A percentile compares a stretch with the other conserved stretches of the same genome.
phyloP scores from a whole-genome alignment of 2,113 vertebrate genomes.

The Xenus cinereus region DNA sequence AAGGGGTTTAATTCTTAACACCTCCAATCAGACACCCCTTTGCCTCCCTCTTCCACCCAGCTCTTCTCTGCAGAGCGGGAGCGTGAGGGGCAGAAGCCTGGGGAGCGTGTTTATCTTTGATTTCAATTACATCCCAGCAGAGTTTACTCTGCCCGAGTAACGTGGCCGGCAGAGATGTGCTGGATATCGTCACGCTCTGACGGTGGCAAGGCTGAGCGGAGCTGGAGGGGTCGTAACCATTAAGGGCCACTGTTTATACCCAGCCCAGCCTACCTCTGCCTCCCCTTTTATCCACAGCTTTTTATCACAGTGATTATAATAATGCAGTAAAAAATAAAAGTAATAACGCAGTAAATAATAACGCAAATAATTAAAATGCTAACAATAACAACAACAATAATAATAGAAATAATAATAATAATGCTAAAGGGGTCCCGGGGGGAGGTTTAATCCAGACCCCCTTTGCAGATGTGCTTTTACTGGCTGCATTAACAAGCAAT shows the following conservation, averaged over 20 bases:
- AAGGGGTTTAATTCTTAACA: background rate
- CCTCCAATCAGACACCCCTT: background rate
- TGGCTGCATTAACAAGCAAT: background rate
- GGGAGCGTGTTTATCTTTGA: background rate
- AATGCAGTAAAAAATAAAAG: background rate
- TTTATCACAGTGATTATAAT: background rate
- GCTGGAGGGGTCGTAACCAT: accelerated
- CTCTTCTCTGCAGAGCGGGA: background rate
- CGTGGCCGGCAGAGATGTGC: accelerated
- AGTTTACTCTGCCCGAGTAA: background rate
- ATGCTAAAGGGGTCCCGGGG: background rate
- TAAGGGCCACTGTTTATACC: background rate
- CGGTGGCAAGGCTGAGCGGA: accelerated
- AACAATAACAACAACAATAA: background rate
- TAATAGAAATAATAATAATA: background rate
- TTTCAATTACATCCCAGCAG: background rate
- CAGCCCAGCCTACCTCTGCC: background rate
- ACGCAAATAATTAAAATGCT: too few species aligned
- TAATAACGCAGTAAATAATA: background rate
- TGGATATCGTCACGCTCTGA: background rate
- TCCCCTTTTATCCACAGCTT: background rate
- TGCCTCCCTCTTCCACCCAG: background rate
- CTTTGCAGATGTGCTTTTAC: background rate
- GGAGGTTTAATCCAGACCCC: background rate
- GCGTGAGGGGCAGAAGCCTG: accelerated